Base-by-base conservation (phyloP, 2,888 invertebrate species). In the Silvanus unidentatus region DNA sequence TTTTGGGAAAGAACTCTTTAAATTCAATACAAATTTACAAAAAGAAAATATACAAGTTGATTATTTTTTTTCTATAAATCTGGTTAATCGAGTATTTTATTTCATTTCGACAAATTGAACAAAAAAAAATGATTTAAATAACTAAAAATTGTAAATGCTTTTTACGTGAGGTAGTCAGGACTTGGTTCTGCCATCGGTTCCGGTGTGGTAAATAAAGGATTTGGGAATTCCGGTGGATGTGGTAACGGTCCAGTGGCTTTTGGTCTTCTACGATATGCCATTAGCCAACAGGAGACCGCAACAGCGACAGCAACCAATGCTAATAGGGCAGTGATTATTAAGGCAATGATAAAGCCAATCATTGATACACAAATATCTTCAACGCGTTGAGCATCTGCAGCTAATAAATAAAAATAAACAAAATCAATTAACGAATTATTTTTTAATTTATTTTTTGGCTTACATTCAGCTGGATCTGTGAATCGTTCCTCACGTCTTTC, bases 161-260 rank as follows among this genome's bases (percentile, higher is more conserved):
- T 55, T 68, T 72, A 79, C 67, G 79, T 79, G 71, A 78, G 79
- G 76, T 88, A 88, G 74, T 88, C 88, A 50, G 88, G 88, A 62
- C 86, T 84, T 57, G 88, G 88, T 73, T 88, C 87, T 51, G 86
- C 83, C 67, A 86, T 80, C 48, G 86, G 84, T 70, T 88, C 87
- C 45, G 84, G 82, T 55, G 86, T 86, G 53, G 88, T 83, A 75
- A 93, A 93, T 66, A 94, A 78, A 59, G 94, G 93, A 73, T 94
- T 94, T 47, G 94, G 94, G 76, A 94, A 93, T 75, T 94, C 93
- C 53, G 93, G 89, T 57, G 94, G 94, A 77, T 94, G 94, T 55
- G 94, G 93, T 62, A 94, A 77, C 38, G 94, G 94, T 32, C 93
- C 93, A 52, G 88, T 82, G 41, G 88, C 81, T 64, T 90, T 90